These are phyloP conservation scores for Heliornis fulica DNA, from an alignment of 2,113 vertebrate species.

Conservation along the genomic window DNA sequence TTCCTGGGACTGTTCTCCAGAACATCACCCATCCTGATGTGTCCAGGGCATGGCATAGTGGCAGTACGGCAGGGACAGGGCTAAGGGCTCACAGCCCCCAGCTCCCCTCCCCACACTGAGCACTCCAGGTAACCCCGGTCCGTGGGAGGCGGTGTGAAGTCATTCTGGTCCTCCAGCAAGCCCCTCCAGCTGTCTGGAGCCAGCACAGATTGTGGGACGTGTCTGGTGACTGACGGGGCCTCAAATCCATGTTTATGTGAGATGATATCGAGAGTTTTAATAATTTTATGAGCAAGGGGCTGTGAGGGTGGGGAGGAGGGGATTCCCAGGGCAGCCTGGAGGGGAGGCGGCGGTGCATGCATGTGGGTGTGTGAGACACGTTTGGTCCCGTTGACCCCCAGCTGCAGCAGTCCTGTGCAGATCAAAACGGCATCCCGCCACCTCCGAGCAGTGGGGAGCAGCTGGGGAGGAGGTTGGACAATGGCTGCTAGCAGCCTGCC, in stretches of 20 bases:
- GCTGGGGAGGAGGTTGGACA: neutral
- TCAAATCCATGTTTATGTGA: conserved; percentile 42
- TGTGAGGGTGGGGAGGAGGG: neutral
- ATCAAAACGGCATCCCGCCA: neutral
- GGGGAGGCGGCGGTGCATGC: neutral
- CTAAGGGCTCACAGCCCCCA: accelerated
- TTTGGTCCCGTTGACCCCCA: neutral
- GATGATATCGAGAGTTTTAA: conserved; percentile 44
- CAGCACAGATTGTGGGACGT: conserved; percentile 61
- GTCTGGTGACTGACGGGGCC: conserved; percentile 65
- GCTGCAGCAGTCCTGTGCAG: conserved; percentile 14
- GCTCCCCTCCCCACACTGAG: neutral
- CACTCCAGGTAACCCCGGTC: conserved; percentile 8
- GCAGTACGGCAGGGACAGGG: accelerated
- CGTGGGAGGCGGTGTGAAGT: conserved; percentile 26
- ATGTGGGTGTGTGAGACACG: neutral
- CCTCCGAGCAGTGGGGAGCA: accelerated
- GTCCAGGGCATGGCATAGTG: neutral
- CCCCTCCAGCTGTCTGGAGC: conserved; percentile 59
- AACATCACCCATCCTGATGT: neutral
- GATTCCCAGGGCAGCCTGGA: neutral
- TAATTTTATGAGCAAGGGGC: neutral
- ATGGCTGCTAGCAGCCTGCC: neutral
- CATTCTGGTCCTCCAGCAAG: conserved; percentile 51
- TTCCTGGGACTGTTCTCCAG: accelerated